Base-by-base conservation (phyloP, 2,797 vertebrate species). In the Propithecus perrieri region DNA sequence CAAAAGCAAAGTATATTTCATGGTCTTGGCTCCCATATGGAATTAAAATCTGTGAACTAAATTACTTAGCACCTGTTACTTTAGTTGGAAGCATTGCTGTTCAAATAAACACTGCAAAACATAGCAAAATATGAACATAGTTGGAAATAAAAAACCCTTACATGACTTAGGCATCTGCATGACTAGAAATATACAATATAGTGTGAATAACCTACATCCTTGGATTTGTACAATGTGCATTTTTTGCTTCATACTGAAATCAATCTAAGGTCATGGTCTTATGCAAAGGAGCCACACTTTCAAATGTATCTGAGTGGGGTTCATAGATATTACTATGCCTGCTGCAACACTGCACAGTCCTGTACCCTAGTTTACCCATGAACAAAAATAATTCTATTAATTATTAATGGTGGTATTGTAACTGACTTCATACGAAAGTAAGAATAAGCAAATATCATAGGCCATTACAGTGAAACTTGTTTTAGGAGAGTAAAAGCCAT, bases 1-100 rank as follows among this genome's bases (percentile, higher is more conserved):
- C 4, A 96, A 69, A 95, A 93, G 86, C 61, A 95, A 72, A 92
- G 50, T 26, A 90, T 4, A 63, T 95, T 81, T 92, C 75, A 95
- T 35, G 79, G 59, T 24, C 11, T 35, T 97, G 57, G 69, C 4
- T 89, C 69, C 78, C 33, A 50, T 1, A 26, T 35, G 3, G 78
- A 96, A 71, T 86, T 91, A 38, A 10, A 97, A 85, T 41, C 59
- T 85, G 59, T 63, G 41, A 95, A 89, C 48, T 89, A 83, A 93
- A 89, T 72, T 61, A 89, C 65, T 93, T 71, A 88, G 61, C 57
- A 93, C 67, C 57, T 94, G 59, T 79, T 92, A 69, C 46, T 74
- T 75, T 50, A 22, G 81, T 83, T 53, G 55, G 75, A 94, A 93
- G 33, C 15, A 80, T 53, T 48, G 59, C 35, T 89, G 11, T 63